A percentile compares a stretch with the other conserved stretches of the same genome.
These are phyloP conservation scores for Zalophus californianus DNA, from an alignment of 2,797 vertebrate species.

Conservation along the genomic window DNA sequence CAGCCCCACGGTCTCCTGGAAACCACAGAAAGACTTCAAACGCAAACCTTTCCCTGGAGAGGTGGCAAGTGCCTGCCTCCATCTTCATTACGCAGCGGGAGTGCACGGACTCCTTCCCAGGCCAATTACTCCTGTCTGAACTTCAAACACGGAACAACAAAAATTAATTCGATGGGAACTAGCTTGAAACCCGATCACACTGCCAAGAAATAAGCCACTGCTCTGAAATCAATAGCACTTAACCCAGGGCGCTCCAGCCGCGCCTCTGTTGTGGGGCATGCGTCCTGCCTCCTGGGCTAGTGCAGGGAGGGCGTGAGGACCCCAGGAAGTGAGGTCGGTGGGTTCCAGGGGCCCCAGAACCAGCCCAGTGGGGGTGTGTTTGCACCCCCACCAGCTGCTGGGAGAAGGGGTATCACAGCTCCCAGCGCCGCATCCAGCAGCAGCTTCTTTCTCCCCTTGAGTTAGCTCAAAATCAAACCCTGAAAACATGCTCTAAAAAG, in stretches of 20 bases:
- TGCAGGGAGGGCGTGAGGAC: not conserved
- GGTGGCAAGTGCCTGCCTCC: not conserved
- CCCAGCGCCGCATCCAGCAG: accelerated
- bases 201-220: not conserved
- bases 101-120: not conserved
- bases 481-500: not conserved
- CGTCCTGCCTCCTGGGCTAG: accelerated
- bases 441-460: not conserved
- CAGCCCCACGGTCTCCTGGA: not conserved
- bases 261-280: accelerated
- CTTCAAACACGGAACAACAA: not conserved
- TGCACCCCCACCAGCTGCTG: accelerated
- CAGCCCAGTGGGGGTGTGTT: accelerated
- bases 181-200: not conserved
- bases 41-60: not conserved
- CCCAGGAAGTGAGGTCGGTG: accelerated
- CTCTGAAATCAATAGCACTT: constrained; percentile 25
- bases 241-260: not conserved
- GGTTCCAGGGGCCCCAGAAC: too few relatives aligned
- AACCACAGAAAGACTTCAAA: not conserved
- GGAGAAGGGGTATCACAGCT: too few relatives aligned
- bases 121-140: not conserved
- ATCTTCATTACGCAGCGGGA: not conserved
- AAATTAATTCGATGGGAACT: constrained; percentile 32
- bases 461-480: not conserved